phyloP scores from a whole-genome alignment of 2,888 invertebrate genomes.

The Cryptops parisi region DNA sequence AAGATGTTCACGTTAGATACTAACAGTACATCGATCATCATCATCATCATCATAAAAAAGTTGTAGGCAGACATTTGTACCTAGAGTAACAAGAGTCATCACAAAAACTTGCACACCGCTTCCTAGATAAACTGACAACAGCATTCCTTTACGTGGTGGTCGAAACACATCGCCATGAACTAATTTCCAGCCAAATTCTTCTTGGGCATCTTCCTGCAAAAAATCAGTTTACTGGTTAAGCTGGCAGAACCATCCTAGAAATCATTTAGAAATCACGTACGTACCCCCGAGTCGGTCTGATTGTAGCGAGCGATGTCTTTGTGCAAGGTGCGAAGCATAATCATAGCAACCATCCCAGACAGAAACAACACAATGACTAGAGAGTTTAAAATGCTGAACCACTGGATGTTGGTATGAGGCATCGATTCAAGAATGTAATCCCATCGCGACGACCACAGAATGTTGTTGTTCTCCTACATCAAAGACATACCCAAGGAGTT shows the following conservation, averaged over 20 bases:
- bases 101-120: slow-evolving; percentile 91
- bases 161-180: slow-evolving; percentile 50
- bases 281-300: slow-evolving; percentile 50
- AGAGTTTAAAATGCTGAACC: slow-evolving; percentile 97
- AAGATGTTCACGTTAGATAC: no score
- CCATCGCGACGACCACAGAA: slow-evolving; percentile 99
- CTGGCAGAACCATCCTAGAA: not conserved
- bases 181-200: slow-evolving; percentile 56
- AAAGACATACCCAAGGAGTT: slow-evolving; percentile 1
- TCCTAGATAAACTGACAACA: slow-evolving; percentile 88
- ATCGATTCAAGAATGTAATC: slow-evolving; percentile 97
- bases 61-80: slow-evolving; percentile 30
- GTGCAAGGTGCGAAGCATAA: slow-evolving; percentile 85
- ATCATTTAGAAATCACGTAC: not conserved
- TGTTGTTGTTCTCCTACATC: slow-evolving; percentile 50
- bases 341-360: slow-evolving; percentile 99
- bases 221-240: not conserved
- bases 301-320: slow-evolving; percentile 98
- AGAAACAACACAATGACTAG: slow-evolving; percentile 78
- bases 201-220: slow-evolving; percentile 55
- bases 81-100: slow-evolving; percentile 86
- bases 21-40: no score
- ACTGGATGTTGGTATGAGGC: slow-evolving; percentile 97
- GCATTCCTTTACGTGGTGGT: slow-evolving; percentile 74
- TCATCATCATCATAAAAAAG: not conserved